Evolutionary conservation across 2,797 vertebrate genomes (phyloP), one percentile per base, ranked within the genome.

Genomic region (Merluccius polli): DNA sequence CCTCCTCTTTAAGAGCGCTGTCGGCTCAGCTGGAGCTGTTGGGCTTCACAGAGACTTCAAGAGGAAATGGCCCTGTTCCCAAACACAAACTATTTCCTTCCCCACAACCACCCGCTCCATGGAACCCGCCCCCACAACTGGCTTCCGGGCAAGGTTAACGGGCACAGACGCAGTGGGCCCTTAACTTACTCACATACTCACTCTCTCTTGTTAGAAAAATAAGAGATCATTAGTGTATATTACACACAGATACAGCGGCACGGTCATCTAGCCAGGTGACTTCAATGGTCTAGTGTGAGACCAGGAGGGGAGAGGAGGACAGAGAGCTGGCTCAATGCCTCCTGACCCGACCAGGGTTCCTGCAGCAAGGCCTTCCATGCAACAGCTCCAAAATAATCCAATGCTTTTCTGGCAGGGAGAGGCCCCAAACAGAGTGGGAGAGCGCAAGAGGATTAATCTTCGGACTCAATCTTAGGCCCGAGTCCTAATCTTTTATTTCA

Each of bases 11-110:
- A 15, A 48, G 9, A 65, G 59, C 15, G n/a, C n/a, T 27, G 52
- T n/a, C 8, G n/a, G 35, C 88, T 86, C 90, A 87, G 87, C 84
- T 85, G 76, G n/a, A 63, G 86, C 87, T 75, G 89, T 75, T 84
- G 73, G 84, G 85, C 87, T 89, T 91, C 88, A 87, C 78, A 88
- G 89, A 89, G 85, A 84, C 10, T 65, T 65, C 83, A 73, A 89
- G 75, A 92, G 92, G 91, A 93, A 93, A 91, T 78, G 88, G 87
- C 86, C 82, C 86, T 81, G 90, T 90, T 90, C 88, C 89, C 87
- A 89, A 59, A 90, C 90, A 91, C 85, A 91, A 93, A 91, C 88
- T 89, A 90, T 92, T 92, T 91, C 92, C 91, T 91, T 84, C 89
- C 89, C 87, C 21, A 84, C 84, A 82, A 81, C 73, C 83, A 90